Base-by-base conservation (phyloP, 1,140 invertebrate genomes). In the Panonychus citri region DNA sequence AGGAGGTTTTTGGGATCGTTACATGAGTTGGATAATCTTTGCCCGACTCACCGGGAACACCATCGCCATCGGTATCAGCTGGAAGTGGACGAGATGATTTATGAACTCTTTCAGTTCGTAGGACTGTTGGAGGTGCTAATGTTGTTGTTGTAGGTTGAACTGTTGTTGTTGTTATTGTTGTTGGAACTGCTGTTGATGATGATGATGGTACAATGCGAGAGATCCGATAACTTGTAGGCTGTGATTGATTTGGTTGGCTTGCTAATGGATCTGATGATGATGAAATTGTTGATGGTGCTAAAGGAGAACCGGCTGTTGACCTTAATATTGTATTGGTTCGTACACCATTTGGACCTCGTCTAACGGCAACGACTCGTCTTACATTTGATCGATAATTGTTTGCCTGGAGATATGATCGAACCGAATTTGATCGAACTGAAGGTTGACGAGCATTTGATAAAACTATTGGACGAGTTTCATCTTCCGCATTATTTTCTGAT, bases 1-100 rank as follows among this genome's bases (percentile, higher is more conserved):
- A 70, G 34, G 60, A 62, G 1, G 69, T 70, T 43, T 58, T 59
- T 7, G 68, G 69, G 15, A 68, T 59, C 0, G 26, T 42, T 21
- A 56, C 54, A 13, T 62, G 50, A 19, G 56, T 62, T 19, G 62
- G 64, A 51, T 63, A 64, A 46, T 65, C 59, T 27, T 42, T 28
- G 25, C 59, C 60, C n/a, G 64, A 59, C 24, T 55, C 46, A 30
- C 64, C 62, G 21, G 62, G 62, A 48, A 65, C 63, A 24, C 57
- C 63, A 59, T 65, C 63, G 24, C 25, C 51, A 46, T 64, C 63
- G 15, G 39, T 40, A 39, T 63, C 60, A 21, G 40, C 26, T 7
- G 59, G 62, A 28, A 62, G 34, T 21, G 13, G 39, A n/a, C 39
- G 39, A n/a, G 2, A 40, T 40, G 19, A 17, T 40, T 2, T 13